These are phyloP conservation scores for Leptopilina myrica DNA, from an alignment of 2,888 invertebrate species.

Conservation along the genomic window DNA sequence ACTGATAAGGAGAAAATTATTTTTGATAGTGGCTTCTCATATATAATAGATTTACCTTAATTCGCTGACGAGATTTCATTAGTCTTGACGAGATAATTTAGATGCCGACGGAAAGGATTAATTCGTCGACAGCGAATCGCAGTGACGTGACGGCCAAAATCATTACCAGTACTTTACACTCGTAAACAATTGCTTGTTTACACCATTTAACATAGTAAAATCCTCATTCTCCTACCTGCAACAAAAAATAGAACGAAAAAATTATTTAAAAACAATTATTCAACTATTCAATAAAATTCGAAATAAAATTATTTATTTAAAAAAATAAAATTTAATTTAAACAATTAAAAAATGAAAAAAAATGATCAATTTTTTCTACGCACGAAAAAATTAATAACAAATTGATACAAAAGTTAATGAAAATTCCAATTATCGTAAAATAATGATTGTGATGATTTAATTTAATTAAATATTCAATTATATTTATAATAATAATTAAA, in stretches of 20 bases:
- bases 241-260: too few species aligned
- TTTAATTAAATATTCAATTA: too few species aligned
- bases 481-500: too few species aligned
- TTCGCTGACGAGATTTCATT: constrained; percentile 49
- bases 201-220: not conserved
- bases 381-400: too few species aligned
- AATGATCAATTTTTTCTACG: too few species aligned
- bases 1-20: not conserved
- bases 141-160: constrained; percentile 44
- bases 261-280: not conserved
- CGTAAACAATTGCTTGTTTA: constrained; percentile 23
- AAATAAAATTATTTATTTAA: too few species aligned
- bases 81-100: constrained; percentile 61
- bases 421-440: too few species aligned
- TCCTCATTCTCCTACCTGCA: not conserved
- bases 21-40: too few species aligned
- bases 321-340: too few species aligned
- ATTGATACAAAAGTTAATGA: too few species aligned
- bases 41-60: constrained; percentile 24
- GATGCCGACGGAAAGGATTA: constrained; percentile 60
- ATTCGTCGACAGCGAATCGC: constrained; percentile 56
- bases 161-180: constrained; percentile 44
- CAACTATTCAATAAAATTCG: not conserved
- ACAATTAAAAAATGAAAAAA: too few species aligned
- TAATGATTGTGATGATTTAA: too few species aligned